phyloP scores from a whole-genome alignment of 2,888 invertebrate genomes.

The Thecocarcelia acutangulata region DNA sequence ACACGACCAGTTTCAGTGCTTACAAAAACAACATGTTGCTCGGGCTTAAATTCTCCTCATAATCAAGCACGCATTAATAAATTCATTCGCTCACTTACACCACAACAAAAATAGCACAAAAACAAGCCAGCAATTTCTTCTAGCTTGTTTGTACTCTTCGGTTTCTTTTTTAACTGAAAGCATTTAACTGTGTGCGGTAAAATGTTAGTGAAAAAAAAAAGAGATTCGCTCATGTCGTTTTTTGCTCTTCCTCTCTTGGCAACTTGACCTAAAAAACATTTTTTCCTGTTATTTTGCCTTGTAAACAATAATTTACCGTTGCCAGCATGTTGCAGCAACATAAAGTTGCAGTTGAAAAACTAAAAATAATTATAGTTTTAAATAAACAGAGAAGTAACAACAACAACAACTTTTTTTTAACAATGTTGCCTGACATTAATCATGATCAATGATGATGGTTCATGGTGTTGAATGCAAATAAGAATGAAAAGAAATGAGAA shows the following conservation, averaged over 20 bases:
- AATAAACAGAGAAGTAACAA: neutral
- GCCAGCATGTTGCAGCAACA: constrained; percentile 58
- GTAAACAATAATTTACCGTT: constrained; percentile 76
- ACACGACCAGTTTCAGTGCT: too few relatives aligned
- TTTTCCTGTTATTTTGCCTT: constrained; percentile 80
- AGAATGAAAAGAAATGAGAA: constrained; percentile 2
- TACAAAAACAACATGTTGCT: too few relatives aligned
- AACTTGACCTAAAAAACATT: constrained; percentile 81
- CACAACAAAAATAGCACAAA: too few relatives aligned
- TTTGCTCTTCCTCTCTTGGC: constrained; percentile 70
- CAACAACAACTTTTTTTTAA: constrained; percentile 12
- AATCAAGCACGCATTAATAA: too few relatives aligned
- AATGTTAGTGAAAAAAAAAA: constrained; percentile 21
- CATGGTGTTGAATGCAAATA: constrained; percentile 42
- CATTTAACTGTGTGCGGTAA: constrained; percentile 1
- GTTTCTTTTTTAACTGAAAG: neutral
- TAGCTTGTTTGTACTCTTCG: neutral
- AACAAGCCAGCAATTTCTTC: too few relatives aligned
- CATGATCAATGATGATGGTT: constrained; percentile 68
- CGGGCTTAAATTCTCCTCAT: too few relatives aligned
- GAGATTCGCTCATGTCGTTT: constrained; percentile 40
- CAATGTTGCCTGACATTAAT: constrained; percentile 55
- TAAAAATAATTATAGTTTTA: constrained; percentile 7
- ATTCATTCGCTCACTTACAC: too few relatives aligned
- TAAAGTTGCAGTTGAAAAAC: neutral